Percentiles rank a stretch among this genome's conserved stretches.
Conservation (phyloP, 2,888 invertebrate genomes). For the Cephus runcator region DNA sequence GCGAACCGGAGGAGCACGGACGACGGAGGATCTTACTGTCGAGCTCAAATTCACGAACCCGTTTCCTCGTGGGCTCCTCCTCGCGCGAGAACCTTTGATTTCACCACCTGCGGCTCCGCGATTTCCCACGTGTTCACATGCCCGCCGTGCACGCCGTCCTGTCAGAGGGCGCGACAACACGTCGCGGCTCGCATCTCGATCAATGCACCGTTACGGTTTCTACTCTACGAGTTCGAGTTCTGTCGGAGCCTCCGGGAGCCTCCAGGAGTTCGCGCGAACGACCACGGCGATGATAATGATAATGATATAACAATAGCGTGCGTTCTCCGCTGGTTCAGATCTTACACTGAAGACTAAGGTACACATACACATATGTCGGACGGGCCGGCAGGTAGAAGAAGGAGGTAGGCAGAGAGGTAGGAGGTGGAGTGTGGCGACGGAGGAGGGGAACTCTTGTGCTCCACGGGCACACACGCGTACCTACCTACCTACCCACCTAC, state of each 20-base stretch:
- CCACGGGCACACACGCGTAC: conserved; percentile 38
- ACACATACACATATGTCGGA: conserved; percentile 63
- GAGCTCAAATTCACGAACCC: conserved; percentile 7
- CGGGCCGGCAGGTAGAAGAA: conserved; percentile 49
- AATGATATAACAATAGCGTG: conserved; percentile 65
- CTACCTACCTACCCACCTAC: conserved; percentile 30
- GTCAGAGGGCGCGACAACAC: conserved; percentile 39
- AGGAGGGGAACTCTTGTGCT: conserved; percentile 40
- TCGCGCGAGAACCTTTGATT: conserved; percentile 2
- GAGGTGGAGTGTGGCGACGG: conserved; percentile 17
- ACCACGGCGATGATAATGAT: conserved; percentile 55
- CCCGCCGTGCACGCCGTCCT: conserved; percentile 31
- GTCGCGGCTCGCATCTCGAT: conserved; percentile 25
- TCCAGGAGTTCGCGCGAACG: conserved; percentile 32
- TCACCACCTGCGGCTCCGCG: conserved; percentile 7
- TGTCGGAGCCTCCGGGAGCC: background rate
- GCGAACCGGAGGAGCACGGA: conserved; percentile 7
- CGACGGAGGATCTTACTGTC: conserved; percentile 8
- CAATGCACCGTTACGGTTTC: background rate
- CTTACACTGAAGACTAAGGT: conserved; percentile 64
- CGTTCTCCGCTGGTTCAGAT: conserved; percentile 65
- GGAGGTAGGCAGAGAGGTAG: conserved; percentile 43
- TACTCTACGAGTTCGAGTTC: background rate
- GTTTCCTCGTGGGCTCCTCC: conserved; percentile 5
- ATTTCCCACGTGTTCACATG: conserved; percentile 41